These are phyloP conservation scores for Astatotilapia flaviijosephi DNA, from an alignment of 2,113 vertebrate species.

Conservation along the genomic window DNA sequence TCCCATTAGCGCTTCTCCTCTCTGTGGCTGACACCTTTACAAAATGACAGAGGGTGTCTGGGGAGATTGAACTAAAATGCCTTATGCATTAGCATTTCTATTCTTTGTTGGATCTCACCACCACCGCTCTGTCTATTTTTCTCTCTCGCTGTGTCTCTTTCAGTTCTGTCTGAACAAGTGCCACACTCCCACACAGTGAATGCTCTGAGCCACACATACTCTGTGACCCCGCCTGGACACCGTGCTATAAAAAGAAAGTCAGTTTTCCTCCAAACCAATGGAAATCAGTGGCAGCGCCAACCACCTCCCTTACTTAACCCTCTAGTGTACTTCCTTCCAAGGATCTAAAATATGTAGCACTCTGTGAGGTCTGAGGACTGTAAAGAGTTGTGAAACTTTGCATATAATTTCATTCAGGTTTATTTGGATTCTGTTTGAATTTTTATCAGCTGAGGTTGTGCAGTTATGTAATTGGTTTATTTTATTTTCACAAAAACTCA, in stretches of 20 bases:
- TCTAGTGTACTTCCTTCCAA: slow-evolving; percentile 40
- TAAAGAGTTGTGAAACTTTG: slow-evolving; percentile 24
- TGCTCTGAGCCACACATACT: slow-evolving; percentile 54
- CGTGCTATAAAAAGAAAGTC: slow-evolving; percentile 64
- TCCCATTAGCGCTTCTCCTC: background rate
- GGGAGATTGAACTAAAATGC: background rate
- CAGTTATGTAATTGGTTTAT: background rate
- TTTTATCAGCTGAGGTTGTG: background rate
- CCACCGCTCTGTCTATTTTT: background rate
- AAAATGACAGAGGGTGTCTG: background rate
- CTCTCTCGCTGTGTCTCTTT: background rate
- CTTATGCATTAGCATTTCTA: background rate
- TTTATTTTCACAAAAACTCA: background rate
- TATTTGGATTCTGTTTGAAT: background rate
- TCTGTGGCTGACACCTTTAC: background rate
- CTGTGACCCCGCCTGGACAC: slow-evolving; percentile 60
- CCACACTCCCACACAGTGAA: slow-evolving; percentile 54
- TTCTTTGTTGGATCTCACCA: background rate
- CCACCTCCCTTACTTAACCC: slow-evolving; percentile 49
- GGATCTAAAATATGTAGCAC: slow-evolving; percentile 21
- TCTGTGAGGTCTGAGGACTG: background rate
- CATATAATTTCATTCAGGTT: slow-evolving; percentile 23
- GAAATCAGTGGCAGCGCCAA: slow-evolving; percentile 53
- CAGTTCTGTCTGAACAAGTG: slow-evolving; percentile 16
- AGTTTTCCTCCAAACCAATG: slow-evolving; percentile 60